Percentiles rank a stretch among this genome's conserved stretches.
These are phyloP conservation scores for Ceuthmochares aereus DNA, from an alignment of 2,113 vertebrate species.

Conservation along the genomic window DNA sequence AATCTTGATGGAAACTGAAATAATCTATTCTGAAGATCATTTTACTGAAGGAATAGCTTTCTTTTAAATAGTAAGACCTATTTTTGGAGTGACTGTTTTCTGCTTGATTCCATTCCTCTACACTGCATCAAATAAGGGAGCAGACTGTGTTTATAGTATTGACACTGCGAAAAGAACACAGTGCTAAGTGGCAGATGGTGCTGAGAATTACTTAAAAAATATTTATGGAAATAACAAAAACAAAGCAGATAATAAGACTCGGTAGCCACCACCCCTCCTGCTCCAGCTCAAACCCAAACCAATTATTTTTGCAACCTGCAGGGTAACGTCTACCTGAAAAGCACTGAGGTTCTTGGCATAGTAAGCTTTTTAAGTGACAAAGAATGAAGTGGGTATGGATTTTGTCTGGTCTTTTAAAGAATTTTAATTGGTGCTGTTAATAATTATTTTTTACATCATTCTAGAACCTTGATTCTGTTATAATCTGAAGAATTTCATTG, in stretches of 20 bases:
- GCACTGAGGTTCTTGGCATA: neutral
- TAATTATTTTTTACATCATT: neutral
- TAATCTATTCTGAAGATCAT: neutral
- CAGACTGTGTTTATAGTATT: conserved; percentile 66
- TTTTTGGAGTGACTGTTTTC: conserved; percentile 43
- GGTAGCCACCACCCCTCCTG: neutral
- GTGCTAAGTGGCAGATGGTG: conserved; percentile 58
- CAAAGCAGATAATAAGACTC: conserved; percentile 13
- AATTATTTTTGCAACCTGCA: neutral
- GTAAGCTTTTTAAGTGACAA: neutral
- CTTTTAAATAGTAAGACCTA: conserved; percentile 3
- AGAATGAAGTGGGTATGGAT: neutral
- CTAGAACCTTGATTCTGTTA: neutral
- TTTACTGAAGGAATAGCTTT: neutral
- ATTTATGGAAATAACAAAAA: conserved; percentile 62
- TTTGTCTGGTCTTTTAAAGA: neutral
- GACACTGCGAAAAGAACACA: conserved; percentile 58
- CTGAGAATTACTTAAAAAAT: conserved; percentile 48
- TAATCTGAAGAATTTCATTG: neutral
- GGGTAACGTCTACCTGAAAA: neutral
- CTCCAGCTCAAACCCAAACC: neutral
- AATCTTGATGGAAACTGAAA: neutral
- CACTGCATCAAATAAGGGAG: conserved; percentile 20
- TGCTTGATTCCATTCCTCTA: conserved; percentile 18
- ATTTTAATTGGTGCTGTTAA: neutral